Base-by-base conservation (phyloP, 2,113 vertebrate genomes). In the Himantopus leucocephalus region DNA sequence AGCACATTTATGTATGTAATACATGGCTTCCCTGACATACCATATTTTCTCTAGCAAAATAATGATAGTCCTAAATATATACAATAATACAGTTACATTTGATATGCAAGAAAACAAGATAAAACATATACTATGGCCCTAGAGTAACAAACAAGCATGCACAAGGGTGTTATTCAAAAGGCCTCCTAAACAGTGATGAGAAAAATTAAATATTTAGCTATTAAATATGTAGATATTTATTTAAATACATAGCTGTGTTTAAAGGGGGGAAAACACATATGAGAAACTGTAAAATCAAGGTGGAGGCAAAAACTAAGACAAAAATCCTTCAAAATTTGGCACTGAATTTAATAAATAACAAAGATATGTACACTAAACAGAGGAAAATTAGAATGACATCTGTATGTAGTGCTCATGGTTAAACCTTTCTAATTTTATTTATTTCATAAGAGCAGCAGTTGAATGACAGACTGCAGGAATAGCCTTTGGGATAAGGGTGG, bases 41-140 rank as follows among this genome's bases (percentile, higher is more conserved):
- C 7, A 0, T 55, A 6, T 50, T 67, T 92, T 60, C 45, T 64
- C 39, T 60, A 60, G 53, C 58, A 56, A 59, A 85, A 60, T 48
- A 70, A 35, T 27, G 39, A 5, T 16, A 72, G 12, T 48, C 27
- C 21, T 79, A 53, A 75, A 19, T 79, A 32, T 14, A 50, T 30
- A 50, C 10, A 32, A 6, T 35, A 59, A 55, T 30, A 43, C 22
- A 72, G 67, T n/a, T 50, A 16, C 3, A 9, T 32, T 27, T 56
- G 19, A 18, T 73, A 32, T 39, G 14, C 16, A 66, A 52, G 35
- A 77, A 67, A 53, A 6, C 2, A 30, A 5, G 53, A 4, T 21
- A 21, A 66, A 85, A 48, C 3, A 0, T 52, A 10, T 58, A 10
- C 9, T 35, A 2, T 5, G 2, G 3, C 32, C 12, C 13, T 56